phyloP scores from a whole-genome alignment of 2,113 vertebrate genomes.

The Muntiacus reevesi region DNA sequence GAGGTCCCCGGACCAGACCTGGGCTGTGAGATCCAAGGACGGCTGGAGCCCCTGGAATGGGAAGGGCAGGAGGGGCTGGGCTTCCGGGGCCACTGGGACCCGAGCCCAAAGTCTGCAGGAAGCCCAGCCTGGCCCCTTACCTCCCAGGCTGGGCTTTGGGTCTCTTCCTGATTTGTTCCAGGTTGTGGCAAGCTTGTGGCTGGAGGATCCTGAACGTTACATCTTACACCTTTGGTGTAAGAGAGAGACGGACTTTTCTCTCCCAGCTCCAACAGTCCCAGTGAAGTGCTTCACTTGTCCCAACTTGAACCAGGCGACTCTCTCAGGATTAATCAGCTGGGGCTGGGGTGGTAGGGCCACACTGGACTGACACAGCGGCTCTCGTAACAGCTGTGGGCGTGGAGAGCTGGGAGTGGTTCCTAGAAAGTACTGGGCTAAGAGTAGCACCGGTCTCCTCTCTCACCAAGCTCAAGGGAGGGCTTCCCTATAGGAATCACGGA shows the following conservation, averaged over 20 bases:
- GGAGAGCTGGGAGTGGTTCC: accelerated
- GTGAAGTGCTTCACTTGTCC: neutral
- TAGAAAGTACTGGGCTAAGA: neutral
- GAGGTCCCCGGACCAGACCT: neutral
- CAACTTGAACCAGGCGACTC: too few relatives aligned
- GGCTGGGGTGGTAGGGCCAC: neutral
- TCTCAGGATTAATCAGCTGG: neutral
- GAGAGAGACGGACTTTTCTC: neutral
- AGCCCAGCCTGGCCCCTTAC: accelerated
- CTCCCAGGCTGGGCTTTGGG: neutral
- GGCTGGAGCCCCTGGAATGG: neutral
- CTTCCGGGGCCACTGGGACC: neutral
- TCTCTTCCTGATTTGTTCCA: neutral
- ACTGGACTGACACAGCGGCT: accelerated
- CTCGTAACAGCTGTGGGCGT: accelerated
- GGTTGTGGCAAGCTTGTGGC: accelerated
- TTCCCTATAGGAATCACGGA: too few relatives aligned
- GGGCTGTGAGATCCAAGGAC: neutral
- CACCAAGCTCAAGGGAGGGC: neutral
- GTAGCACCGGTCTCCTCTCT: accelerated
- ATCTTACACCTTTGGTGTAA: accelerated
- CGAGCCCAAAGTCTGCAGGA: neutral
- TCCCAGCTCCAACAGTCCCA: too few relatives aligned
- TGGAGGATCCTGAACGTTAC: neutral
- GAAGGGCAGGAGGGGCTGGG: too few relatives aligned